phyloP scores from a whole-genome alignment of 2,797 vertebrate genomes.

The Rhincodon typus region DNA sequence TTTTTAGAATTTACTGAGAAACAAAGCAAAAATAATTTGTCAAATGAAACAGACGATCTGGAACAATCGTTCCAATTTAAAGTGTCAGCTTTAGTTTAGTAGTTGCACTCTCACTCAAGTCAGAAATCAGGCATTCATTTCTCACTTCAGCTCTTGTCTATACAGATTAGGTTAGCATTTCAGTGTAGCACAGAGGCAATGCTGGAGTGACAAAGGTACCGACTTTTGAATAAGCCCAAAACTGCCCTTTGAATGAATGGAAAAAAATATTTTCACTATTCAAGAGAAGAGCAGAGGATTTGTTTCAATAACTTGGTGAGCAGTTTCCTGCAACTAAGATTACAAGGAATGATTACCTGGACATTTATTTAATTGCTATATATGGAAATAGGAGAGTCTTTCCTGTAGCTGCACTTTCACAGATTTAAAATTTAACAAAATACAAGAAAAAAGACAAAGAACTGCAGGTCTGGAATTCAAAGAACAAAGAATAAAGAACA shows the following conservation, averaged over 20 bases:
- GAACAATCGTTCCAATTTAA: not conserved
- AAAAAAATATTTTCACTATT: not conserved
- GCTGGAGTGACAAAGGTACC: not conserved
- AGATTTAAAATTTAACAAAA: too few relatives aligned
- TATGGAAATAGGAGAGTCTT: not conserved
- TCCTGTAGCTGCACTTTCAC: too few relatives aligned
- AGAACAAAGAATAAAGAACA: too few relatives aligned
- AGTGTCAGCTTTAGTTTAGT: not conserved
- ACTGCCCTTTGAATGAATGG: not conserved
- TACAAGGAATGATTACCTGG: not conserved
- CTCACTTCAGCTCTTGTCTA: not conserved
- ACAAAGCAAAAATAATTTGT: not conserved
- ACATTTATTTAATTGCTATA: not conserved
- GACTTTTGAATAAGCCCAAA: not conserved
- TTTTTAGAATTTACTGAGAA: not conserved
- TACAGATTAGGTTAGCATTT: not conserved
- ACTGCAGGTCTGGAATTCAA: too few relatives aligned
- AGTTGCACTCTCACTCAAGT: not conserved
- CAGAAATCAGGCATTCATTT: not conserved
- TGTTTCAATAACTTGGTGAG: not conserved
- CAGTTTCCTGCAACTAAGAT: not conserved
- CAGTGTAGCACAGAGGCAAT: not conserved
- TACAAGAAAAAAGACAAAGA: too few relatives aligned
- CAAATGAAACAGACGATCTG: not conserved
- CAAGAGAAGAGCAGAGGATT: not conserved